Conservation (phyloP, 2,888 invertebrate species). For the Tachina lurida region DNA sequence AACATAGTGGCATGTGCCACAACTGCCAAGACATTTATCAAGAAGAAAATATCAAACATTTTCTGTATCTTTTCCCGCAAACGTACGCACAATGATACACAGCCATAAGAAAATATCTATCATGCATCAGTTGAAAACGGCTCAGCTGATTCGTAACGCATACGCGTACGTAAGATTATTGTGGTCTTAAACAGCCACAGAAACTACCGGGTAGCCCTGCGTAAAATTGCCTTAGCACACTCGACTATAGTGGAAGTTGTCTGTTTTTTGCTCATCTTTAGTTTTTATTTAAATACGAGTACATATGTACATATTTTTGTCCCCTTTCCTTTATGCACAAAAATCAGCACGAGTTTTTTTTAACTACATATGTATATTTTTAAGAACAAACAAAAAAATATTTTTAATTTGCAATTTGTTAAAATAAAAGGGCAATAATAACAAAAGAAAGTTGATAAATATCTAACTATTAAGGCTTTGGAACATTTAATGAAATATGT, state of each 20-base stretch:
- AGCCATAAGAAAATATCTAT: too few species aligned
- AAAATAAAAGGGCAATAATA: constrained; percentile 12
- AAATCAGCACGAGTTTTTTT: background rate
- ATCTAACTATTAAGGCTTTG: constrained; percentile 23
- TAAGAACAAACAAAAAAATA: background rate
- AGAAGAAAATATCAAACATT: too few species aligned
- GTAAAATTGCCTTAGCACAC: background rate
- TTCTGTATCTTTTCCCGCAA: too few species aligned
- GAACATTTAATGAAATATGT: background rate
- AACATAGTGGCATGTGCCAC: too few species aligned
- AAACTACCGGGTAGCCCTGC: constrained; percentile 24
- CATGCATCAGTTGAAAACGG: too few species aligned
- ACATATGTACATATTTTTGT: background rate
- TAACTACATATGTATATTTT: background rate
- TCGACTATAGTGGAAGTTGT: background rate
- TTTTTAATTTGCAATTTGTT: constrained; percentile 10
- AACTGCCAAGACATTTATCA: too few species aligned
- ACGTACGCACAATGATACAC: too few species aligned
- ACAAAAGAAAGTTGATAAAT: background rate
- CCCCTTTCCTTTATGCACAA: constrained; percentile 5
- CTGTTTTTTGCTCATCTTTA: constrained; percentile 25
- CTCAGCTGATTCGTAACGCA: too few species aligned
- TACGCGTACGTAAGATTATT: background rate
- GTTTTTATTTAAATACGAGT: constrained; percentile 21
- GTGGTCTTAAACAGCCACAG: background rate